Conservation (phyloP, 2,888 invertebrate species). For the Nemurella pictetii region DNA sequence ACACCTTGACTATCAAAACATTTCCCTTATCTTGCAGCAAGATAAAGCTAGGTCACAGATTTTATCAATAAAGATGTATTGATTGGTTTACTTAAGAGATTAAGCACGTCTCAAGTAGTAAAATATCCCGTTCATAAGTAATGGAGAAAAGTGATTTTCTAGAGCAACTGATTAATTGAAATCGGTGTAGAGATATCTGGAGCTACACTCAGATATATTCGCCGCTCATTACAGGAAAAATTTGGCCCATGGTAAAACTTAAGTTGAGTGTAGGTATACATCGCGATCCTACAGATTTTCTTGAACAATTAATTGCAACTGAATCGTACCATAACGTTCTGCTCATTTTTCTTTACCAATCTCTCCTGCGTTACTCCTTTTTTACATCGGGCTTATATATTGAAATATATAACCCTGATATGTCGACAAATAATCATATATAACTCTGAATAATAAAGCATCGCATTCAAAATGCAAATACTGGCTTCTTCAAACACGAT, state of each 20-base stretch:
- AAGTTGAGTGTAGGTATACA: no score
- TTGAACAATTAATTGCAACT: no score
- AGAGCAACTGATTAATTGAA: not conserved
- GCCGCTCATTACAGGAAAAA: no score
- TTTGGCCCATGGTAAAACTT: no score
- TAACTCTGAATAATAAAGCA: not conserved
- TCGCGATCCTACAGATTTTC: no score
- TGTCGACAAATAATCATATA: not conserved
- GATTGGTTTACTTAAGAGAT: not conserved
- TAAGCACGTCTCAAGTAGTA: not conserved
- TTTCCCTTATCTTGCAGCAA: not conserved
- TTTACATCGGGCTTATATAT: no score
- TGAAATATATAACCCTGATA: not conserved
- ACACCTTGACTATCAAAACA: not conserved
- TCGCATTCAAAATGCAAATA: not conserved
- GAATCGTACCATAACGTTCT: no score
- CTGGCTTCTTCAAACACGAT: not conserved
- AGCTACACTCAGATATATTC: not conserved
- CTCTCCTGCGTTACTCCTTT: no score
- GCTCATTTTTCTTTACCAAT: no score
- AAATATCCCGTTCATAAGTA: not conserved
- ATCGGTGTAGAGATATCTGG: not conserved
- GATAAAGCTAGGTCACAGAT: conserved; percentile 2
- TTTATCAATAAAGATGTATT: not conserved
- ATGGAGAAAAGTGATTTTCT: not conserved